Conservation (phyloP, 2,888 invertebrate genomes). For the Incurvaria masculella region DNA sequence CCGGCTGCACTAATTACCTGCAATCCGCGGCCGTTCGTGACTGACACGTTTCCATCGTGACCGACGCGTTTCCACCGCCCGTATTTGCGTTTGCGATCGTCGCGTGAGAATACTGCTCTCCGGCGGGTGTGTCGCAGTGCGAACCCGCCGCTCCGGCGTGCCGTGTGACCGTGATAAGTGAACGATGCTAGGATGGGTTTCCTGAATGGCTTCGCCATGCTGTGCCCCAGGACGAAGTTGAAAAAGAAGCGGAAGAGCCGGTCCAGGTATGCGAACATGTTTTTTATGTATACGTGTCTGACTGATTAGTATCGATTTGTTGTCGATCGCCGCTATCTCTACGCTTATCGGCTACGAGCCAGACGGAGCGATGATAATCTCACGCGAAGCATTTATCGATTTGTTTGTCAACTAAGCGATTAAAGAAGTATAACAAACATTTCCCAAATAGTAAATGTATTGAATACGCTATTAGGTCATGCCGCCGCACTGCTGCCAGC, state of each 20-base stretch:
- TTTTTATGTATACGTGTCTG: no score
- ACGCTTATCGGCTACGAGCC: not conserved
- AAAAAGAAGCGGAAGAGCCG: not conserved
- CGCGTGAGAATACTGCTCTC: no score
- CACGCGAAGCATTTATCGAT: no score
- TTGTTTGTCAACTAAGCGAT: no score
- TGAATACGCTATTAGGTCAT: no score
- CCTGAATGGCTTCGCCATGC: not conserved
- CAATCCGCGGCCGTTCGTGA: not conserved
- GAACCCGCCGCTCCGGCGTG: not conserved
- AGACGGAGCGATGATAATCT: no score
- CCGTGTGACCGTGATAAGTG: not conserved
- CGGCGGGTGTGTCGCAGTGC: no score
- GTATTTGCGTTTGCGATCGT: no score
- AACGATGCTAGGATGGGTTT: not conserved
- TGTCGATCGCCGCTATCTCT: not conserved
- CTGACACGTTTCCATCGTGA: no score
- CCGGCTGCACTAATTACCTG: not conserved
- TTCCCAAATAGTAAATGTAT: no score
- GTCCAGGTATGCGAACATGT: not conserved
- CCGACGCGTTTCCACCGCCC: no score
- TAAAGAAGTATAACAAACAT: no score
- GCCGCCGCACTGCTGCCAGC: not conserved
- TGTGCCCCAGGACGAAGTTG: not conserved
- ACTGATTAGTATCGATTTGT: not conserved